Evolutionary conservation across 2,113 vertebrate genomes (phyloP), one percentile per base, ranked within the genome.

Genomic region (Electrona antarctica): DNA sequence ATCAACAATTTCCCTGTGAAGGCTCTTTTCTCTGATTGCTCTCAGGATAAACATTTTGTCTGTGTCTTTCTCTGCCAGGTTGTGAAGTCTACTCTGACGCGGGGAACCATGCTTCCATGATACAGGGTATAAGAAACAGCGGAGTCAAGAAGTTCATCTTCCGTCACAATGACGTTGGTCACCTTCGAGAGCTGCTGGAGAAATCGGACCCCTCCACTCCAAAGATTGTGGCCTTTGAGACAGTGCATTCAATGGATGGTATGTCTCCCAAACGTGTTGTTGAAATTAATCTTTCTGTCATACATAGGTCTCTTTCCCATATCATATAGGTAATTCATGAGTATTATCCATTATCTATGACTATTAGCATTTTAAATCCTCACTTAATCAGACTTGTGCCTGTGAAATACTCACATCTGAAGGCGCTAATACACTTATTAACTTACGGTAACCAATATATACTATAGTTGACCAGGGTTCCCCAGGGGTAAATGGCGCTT

Each of bases 71-170:
- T 6, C 52, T 87, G 1, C 78, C 55, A 98, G 96, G 94, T 28
- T 98, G 96, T 81, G 95, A 98, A 88, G 95, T 98, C 69, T 98
- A 97, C 87, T 98, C 97, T 0, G 96, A 98, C 52, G 85, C 95
- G 46, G 94, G 96, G 21, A 98, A 98, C 86, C 96, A 98, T n/a
- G 95, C 94, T 28, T 98, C 96, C n/a, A 96, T 98, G 96, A 98
- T 97, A 78, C 95, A 97, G 78, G 96, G 96, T 3, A 97, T 97
- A 75, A 87, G 95, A 2, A 99, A 97, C 87, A 99, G 97, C 13
- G 89, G 94, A 0, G 96, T 93, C 57, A 94, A 95, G 21, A 97
- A 97, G 81, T 95, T 95, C 64, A 92, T 99, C 86, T 98, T 97
- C 82, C 95, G 94, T 65, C 96, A 98, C 90, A 98, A 96, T 0